Base-by-base conservation (phyloP, 2,797 vertebrate species). In the Crypturellus tataupa region DNA sequence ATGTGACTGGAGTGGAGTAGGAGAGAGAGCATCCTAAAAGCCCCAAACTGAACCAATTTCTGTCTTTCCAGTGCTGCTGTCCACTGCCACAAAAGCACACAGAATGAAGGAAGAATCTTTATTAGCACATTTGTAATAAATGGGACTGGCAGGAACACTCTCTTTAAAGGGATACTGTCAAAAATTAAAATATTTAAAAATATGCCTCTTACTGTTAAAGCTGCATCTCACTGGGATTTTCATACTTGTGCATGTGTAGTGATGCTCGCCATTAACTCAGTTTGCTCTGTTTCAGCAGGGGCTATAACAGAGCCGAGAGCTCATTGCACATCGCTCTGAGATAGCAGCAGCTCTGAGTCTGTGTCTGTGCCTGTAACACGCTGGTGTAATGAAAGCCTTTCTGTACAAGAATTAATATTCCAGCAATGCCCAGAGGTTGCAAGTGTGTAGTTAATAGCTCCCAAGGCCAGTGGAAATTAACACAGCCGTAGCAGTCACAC, bases 401-500 rank as follows among this genome's bases (percentile, higher is more conserved):
- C 86, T 90, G 62, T 95, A 67, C 78, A 76, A 89, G 88, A 96
- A 95, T 97, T 97, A 96, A 96, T 93, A 96, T 96, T 95, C 93
- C 83, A 75, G 80, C 75, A 95, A 91, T 96, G 91, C 95, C 95
- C 87, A 95, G 93, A 95, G 95, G 89, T 96, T 97, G 91, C 94
- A 96, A 95, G 95, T 94, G 75, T 90, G 80, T 91, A 87, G 93
- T 94, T 97, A 96, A 97, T 97, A 93, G 94, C 87, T 96, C 95
- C 95, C 94, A 95, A 94, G 91, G 94, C 96, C 95, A 87, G 87
- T 90, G 91, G 93, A 96, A 95, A 95, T 97, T 91, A 97, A 90
- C 90, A 78, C 69, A 95, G 87, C 75, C 80, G 29, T 82, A 92
- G 94, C 91, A 96, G 91, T 91, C 95, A 78, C 89, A 94, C 78